A percentile compares a stretch with the other conserved stretches of the same genome.
Evolutionary conservation across 2,113 vertebrate species (phyloP).

Genomic region (Cheirogaleus medius): DNA sequence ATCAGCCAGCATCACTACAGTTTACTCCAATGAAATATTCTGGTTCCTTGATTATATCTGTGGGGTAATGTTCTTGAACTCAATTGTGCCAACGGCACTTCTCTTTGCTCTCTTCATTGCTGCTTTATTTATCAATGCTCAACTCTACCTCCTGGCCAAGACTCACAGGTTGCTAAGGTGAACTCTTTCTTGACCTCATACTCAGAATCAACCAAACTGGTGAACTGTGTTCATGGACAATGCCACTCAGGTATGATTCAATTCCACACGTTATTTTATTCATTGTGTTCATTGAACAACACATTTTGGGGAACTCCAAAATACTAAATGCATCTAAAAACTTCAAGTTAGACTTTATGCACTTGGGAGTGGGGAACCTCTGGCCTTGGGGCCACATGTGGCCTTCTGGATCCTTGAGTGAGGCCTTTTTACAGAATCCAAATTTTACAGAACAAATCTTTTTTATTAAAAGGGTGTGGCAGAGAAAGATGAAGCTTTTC

Average conservation of each 20-base stretch:
- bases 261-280: neutral
- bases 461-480: no score
- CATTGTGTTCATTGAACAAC: neutral
- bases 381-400: no score
- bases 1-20: neutral
- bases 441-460: no score
- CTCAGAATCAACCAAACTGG: neutral
- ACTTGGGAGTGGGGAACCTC: no score
- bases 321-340: no score
- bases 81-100: neutral
- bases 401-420: no score
- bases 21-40: neutral
- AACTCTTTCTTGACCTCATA: neutral
- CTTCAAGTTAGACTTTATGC: no score
- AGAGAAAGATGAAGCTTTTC: no score
- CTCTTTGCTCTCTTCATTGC: neutral
- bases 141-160: neutral
- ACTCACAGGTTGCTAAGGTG: neutral
- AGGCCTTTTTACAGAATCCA: no score
- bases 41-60: neutral
- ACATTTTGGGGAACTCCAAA: neutral
- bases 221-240: neutral
- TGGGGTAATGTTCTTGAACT: neutral
- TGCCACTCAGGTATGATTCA: neutral
- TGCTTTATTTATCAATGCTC: neutral